phyloP scores from a whole-genome alignment of 2,888 invertebrate species.

The Heteropelma amictum region DNA sequence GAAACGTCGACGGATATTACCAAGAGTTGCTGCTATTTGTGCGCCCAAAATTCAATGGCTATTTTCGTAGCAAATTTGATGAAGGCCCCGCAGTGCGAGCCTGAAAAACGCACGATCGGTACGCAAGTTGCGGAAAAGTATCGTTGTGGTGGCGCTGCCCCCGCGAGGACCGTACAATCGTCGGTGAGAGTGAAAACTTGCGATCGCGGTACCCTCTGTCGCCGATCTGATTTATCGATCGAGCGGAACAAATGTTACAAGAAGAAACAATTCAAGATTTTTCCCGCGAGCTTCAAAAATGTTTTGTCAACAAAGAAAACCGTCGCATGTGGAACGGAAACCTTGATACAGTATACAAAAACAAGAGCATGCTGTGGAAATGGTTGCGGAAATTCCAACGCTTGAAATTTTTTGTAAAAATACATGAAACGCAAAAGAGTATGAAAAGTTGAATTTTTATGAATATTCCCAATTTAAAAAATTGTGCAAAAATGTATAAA shows the following conservation, averaged over 20 bases:
- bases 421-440: too few relatives aligned
- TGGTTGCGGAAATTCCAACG: conserved; percentile 11
- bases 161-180: too few relatives aligned
- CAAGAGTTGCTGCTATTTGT: conserved; percentile 66
- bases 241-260: conserved; percentile 1
- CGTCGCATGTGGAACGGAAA: conserved; percentile 57
- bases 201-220: conserved; percentile 57
- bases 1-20: conserved; percentile 52
- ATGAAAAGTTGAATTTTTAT: too few relatives aligned
- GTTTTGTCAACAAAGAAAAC: conserved; percentile 46
- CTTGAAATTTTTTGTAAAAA: not conserved
- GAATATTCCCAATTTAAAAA: too few relatives aligned
- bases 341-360: not conserved
- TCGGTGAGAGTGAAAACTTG: conserved; percentile 53
- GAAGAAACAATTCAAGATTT: conserved; percentile 29
- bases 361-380: conserved; percentile 21
- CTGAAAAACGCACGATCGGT: conserved; percentile 43
- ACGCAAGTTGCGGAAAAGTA: conserved; percentile 45
- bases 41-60: conserved; percentile 59
- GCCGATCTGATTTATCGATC: not conserved
- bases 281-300: conserved; percentile 38
- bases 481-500: too few relatives aligned
- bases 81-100: not conserved
- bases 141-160: too few relatives aligned
- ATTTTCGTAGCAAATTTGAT: conserved; percentile 50